phyloP scores from a whole-genome alignment of 2,797 vertebrate species.

The Lutjanus campechanus region DNA sequence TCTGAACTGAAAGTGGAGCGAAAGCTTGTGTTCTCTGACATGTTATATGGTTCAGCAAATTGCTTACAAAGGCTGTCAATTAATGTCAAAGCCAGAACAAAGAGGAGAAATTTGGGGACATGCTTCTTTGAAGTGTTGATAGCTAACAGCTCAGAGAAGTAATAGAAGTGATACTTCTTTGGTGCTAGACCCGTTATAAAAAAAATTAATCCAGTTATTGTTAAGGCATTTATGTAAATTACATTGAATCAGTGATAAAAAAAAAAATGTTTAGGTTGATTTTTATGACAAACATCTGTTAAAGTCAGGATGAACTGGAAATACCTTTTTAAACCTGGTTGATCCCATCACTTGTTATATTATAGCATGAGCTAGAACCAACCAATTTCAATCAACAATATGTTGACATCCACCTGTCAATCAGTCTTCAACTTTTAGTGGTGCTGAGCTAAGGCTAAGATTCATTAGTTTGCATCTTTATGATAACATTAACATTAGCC shows the following conservation, averaged over 20 bases:
- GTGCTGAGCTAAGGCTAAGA: too few relatives aligned
- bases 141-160: not conserved
- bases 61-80: conserved; percentile 56
- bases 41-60: conserved; percentile 45
- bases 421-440: too few relatives aligned
- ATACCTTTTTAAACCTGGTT: too few relatives aligned
- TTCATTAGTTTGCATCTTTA: too few relatives aligned
- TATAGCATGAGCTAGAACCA: too few relatives aligned
- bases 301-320: too few relatives aligned
- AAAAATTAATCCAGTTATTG: conserved; percentile 5
- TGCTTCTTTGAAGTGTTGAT: conserved; percentile 28
- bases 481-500: too few relatives aligned
- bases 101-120: conserved; percentile 38
- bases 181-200: not conserved
- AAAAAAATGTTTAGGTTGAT: too few relatives aligned
- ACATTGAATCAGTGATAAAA: not conserved
- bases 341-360: too few relatives aligned
- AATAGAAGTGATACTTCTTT: conserved; percentile 17
- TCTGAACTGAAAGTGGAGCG: conserved; percentile 36
- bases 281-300: not conserved
- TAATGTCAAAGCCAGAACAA: conserved; percentile 58
- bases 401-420: too few relatives aligned
- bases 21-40: conserved; percentile 44
- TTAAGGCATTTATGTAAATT: conserved; percentile 2
- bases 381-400: too few relatives aligned